Conservation (phyloP, 2,888 invertebrate species). For the Tigriopus californicus region DNA sequence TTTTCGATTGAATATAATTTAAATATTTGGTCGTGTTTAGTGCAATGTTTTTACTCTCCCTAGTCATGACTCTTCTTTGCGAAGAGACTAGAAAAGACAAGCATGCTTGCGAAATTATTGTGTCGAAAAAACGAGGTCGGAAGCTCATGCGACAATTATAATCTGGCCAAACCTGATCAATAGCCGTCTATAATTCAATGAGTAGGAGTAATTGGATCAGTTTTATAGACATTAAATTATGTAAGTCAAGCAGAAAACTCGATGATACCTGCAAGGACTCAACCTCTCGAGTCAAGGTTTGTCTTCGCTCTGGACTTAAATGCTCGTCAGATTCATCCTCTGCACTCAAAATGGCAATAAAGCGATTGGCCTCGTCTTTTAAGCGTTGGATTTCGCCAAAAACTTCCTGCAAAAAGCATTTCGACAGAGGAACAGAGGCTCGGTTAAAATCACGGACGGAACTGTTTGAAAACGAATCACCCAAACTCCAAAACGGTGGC, state of each 20-base stretch:
- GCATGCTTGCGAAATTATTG: background rate
- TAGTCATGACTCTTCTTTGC: too few relatives aligned
- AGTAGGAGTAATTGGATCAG: background rate
- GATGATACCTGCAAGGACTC: conserved; percentile 4
- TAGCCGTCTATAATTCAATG: background rate
- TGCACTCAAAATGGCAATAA: conserved; percentile 10
- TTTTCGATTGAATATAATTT: too few relatives aligned
- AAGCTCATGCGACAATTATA: background rate
- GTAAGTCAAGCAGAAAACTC: background rate
- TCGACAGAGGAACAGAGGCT: background rate
- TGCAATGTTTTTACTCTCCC: too few relatives aligned
- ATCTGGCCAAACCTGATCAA: background rate
- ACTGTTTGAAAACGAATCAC: background rate
- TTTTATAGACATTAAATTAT: background rate
- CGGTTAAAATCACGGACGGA: background rate
- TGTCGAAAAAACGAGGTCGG: background rate
- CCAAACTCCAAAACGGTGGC: background rate
- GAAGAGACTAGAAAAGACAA: background rate
- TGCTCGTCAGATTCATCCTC: conserved; percentile 9
- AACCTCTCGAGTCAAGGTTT: conserved; percentile 2
- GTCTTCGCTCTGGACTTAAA: conserved; percentile 3
- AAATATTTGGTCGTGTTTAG: too few relatives aligned
- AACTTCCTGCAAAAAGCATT: background rate
- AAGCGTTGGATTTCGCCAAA: conserved; percentile 8
- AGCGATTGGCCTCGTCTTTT: conserved; percentile 14